Conservation (phyloP, 2,888 invertebrate genomes). For the Trichopoda pennipes region DNA sequence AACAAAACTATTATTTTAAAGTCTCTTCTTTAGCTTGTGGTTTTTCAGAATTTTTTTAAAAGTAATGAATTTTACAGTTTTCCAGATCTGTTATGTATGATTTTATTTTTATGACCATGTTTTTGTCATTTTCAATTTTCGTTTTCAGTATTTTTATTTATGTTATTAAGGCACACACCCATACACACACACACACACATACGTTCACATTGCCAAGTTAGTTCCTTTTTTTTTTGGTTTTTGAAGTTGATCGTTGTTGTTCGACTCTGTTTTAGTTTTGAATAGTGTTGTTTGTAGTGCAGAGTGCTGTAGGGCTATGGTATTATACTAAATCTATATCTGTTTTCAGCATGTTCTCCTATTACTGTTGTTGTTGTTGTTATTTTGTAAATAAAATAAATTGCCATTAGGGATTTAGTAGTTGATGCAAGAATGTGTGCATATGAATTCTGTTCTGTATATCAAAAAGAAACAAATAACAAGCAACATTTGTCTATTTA, state of each 20-base stretch:
- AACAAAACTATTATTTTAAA: no score
- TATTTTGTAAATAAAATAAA: constrained; percentile 55
- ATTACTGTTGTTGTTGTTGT: constrained; percentile 23
- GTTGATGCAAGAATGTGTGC: constrained; percentile 18
- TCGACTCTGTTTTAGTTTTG: neutral
- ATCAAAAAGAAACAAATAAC: neutral
- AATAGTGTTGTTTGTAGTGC: neutral
- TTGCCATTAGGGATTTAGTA: constrained; percentile 61
- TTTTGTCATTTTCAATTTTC: constrained; percentile 61
- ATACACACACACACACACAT: neutral
- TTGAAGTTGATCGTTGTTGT: constrained; percentile 18
- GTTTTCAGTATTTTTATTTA: constrained; percentile 43
- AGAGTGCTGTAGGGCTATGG: constrained; percentile 56
- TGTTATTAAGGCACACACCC: neutral
- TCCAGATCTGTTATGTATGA: constrained; percentile 1
- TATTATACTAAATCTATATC: constrained; percentile 60
- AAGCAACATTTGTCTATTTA: constrained; percentile 60
- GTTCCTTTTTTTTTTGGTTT: constrained; percentile 5
- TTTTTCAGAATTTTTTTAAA: neutral
- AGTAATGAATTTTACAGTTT: neutral
- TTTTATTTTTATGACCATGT: constrained; percentile 32
- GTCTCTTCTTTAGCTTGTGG: no score
- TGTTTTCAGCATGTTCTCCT: constrained; percentile 39
- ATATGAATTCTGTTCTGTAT: constrained; percentile 11
- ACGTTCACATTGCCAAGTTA: neutral